Evolutionary conservation across 1,140 invertebrate species (phyloP), one percentile per base, ranked within the genome.

Genomic region (Antheraea pernyi): DNA sequence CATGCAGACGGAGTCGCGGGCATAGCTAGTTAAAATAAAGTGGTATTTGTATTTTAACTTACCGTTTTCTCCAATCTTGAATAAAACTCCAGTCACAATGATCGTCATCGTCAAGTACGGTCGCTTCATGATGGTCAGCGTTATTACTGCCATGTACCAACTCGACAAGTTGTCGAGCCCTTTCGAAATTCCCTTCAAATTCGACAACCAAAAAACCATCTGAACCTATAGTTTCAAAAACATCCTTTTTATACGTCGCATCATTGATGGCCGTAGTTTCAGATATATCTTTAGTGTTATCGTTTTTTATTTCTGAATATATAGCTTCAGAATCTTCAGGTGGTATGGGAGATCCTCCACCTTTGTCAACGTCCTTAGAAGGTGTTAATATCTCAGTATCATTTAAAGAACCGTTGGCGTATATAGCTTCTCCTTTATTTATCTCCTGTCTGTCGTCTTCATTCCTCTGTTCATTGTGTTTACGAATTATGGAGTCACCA

Each of bases 71-170:
- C 95, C 95, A 96, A 76, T 95, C 94, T 88, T 96, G 95, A 53
- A 96, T 95, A 83, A 95, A 96, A 79, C 95, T 95, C 95, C 95
- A 96, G 85, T 96, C 95, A 71, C 91, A 91, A 67, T 94, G 93
- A 42, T 94, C 93, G 67, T 94, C 90, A n/a, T 88, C 85, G 60
- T 92, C 89, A 36, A 91, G 75, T 53, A 91, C 78, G 0, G 83
- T 89, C 63, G 88, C 86, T 71, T 93, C 92, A 72, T 89, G 86
- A 19, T 91, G 87, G n/a, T 90, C 89, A 77, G 89, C 67, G 63
- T 88, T 73, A 83, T 93, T 84, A 67, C 88, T 70, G 80, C 94
- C 91, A 82, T 93, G 87, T 53, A 93, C 89, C 37, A 93, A 86
- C 65, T 94, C 92, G 70, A 94, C 93, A 75, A 94, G 84, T 74